A percentile compares a stretch with the other conserved stretches of the same genome.
phyloP scores from a whole-genome alignment of 2,888 invertebrate genomes.

The Mamestra brassicae region DNA sequence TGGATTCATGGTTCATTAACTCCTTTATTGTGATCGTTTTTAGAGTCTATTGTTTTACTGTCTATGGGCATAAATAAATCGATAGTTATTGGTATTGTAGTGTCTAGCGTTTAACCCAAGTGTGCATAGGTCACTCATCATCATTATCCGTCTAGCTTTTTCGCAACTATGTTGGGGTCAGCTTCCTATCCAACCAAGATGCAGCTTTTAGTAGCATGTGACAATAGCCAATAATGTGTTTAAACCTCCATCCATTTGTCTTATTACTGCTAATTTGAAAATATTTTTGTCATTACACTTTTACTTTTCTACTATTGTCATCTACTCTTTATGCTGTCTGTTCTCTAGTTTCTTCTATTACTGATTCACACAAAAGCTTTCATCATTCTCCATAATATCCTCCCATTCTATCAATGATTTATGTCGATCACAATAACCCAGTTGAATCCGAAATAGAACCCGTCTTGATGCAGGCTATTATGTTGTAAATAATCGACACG shows the following conservation, averaged over 20 bases:
- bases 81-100: neutral
- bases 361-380: neutral
- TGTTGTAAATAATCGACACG: slow-evolving; percentile 74
- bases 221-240: too few species aligned
- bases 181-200: neutral
- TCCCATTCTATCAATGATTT: slow-evolving; percentile 32
- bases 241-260: too few species aligned
- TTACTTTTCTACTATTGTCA: neutral
- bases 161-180: neutral
- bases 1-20: slow-evolving; percentile 49
- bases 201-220: neutral
- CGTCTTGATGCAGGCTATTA: slow-evolving; percentile 66
- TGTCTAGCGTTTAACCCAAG: neutral
- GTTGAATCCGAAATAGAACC: slow-evolving; percentile 49
- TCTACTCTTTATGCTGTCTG: neutral
- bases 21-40: slow-evolving; percentile 24
- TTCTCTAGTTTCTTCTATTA: neutral
- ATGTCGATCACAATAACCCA: slow-evolving; percentile 59
- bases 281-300: too few species aligned
- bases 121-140: neutral
- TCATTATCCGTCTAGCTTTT: neutral
- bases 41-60: neutral
- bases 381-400: neutral
- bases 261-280: neutral
- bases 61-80: slow-evolving; percentile 3